Percentiles rank a stretch among this genome's conserved stretches.
Conservation (phyloP, 2,113 vertebrate genomes). For the Stomatorhinus ivindoensis region DNA sequence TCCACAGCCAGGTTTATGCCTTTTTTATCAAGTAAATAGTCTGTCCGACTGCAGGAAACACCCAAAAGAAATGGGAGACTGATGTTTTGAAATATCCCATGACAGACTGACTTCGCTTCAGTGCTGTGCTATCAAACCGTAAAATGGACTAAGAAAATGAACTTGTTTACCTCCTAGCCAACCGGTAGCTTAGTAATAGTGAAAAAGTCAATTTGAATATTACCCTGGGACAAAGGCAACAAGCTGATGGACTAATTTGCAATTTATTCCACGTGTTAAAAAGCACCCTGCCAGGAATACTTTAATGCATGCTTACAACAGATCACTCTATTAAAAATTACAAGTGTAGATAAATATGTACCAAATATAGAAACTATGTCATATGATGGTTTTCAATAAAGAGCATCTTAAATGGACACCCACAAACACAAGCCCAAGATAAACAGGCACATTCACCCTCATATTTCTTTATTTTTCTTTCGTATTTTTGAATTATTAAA, state of each 20-base stretch:
- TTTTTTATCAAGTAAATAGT: neutral
- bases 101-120: neutral
- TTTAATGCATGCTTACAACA: neutral
- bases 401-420: neutral
- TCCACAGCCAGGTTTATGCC: neutral
- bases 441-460: neutral
- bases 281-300: neutral
- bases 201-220: slow-evolving; percentile 9
- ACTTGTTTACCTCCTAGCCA: neutral
- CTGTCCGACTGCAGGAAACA: neutral
- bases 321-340: neutral
- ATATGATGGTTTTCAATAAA: neutral
- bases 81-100: neutral
- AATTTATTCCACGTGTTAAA: neutral
- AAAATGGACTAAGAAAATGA: neutral
- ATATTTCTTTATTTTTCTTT: neutral
- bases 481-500: neutral
- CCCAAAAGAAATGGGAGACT: neutral
- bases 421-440: neutral
- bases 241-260: neutral
- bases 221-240: neutral
- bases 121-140: neutral
- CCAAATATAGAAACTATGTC: neutral
- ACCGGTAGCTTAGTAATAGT: neutral
- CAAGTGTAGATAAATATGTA: neutral